Evolutionary conservation across 92 coral and sea anemone species (phyloP).

Genomic region (Epizoanthus scotinus): DNA sequence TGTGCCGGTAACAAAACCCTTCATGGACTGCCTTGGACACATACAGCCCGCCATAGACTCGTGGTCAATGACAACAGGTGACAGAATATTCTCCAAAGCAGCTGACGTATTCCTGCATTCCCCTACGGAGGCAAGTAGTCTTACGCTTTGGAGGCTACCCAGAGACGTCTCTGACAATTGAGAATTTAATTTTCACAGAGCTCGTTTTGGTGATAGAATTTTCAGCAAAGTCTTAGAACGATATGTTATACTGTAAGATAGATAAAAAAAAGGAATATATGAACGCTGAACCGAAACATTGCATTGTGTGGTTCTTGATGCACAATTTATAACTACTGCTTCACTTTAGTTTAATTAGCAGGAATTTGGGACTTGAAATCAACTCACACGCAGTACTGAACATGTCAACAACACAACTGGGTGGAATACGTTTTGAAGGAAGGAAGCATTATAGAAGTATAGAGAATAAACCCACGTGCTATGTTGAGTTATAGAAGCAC

Average conservation of each 20-base stretch:
- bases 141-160: too few relatives aligned
- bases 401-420: not conserved
- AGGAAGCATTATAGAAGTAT: too few relatives aligned
- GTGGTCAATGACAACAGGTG: not conserved
- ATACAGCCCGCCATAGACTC: too few relatives aligned
- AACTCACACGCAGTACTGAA: too few relatives aligned
- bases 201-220: not conserved
- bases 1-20: not conserved
- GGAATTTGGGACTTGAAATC: not conserved
- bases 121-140: too few relatives aligned
- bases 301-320: not conserved
- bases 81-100: too few relatives aligned
- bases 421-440: too few relatives aligned
- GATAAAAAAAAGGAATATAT: not conserved
- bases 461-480: too few relatives aligned
- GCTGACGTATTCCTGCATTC: not conserved
- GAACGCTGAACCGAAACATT: not conserved
- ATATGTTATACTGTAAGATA: not conserved
- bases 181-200: not conserved
- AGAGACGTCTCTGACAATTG: not conserved
- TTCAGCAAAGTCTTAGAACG: not conserved
- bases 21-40: constrained; percentile 9
- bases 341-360: not conserved
- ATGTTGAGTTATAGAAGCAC: too few relatives aligned
- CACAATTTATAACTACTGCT: not conserved